A percentile compares a stretch with the other conserved stretches of the same genome.
Conservation (phyloP, 2,797 vertebrate genomes). For the Euthynnus affinis region DNA sequence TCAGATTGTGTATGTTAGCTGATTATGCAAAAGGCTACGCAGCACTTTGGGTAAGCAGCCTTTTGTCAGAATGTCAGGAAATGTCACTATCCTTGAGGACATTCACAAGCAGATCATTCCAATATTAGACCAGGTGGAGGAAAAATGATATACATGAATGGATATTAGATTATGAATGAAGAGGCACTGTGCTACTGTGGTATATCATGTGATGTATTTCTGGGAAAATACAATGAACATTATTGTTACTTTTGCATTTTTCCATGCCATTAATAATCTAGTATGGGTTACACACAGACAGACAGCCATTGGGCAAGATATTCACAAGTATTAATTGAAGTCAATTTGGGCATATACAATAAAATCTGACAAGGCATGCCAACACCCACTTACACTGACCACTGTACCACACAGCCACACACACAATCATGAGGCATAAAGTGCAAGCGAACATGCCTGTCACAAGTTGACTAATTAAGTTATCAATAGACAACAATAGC, state of each 20-base stretch:
- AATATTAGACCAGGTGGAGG: constrained; percentile 28
- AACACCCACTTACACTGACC: constrained; percentile 75
- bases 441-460: constrained; percentile 75
- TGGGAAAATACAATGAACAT: constrained; percentile 55
- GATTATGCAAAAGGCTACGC: constrained; percentile 31
- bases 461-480: constrained; percentile 73
- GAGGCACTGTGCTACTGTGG: constrained; percentile 43
- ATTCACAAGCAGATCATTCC: constrained; percentile 37
- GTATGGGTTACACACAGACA: constrained; percentile 69
- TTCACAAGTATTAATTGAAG: constrained; percentile 72
- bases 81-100: constrained; percentile 30
- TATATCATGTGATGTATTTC: constrained; percentile 30
- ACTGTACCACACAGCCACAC: constrained; percentile 69
- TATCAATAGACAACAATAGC: constrained; percentile 70
- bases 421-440: constrained; percentile 74
- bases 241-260: constrained; percentile 66
- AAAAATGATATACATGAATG: constrained; percentile 16
- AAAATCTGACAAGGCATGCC: constrained; percentile 76
- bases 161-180: constrained; percentile 47
- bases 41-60: constrained; percentile 47
- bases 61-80: constrained; percentile 38
- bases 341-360: constrained; percentile 73
- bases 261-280: constrained; percentile 76
- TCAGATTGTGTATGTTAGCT: constrained; percentile 53
- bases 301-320: constrained; percentile 63